Evolutionary conservation across 1,140 invertebrate species (phyloP).

Genomic region (Aphis craccivora): DNA sequence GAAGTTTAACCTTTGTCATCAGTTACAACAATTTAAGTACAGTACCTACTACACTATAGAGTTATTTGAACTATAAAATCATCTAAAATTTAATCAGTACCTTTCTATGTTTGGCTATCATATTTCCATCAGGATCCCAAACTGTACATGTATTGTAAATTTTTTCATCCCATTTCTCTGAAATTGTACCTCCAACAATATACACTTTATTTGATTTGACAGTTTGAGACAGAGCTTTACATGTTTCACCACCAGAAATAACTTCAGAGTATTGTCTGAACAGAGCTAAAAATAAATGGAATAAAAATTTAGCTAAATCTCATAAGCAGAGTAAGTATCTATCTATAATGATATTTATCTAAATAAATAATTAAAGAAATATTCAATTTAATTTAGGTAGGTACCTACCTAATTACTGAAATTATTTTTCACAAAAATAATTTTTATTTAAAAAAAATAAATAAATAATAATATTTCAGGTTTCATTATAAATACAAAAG

Average conservation of each 20-base stretch:
- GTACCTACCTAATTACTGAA: too few species aligned
- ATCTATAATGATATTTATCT: too few species aligned
- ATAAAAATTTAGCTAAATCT: too few species aligned
- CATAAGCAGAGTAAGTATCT: too few species aligned
- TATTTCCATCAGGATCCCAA: slow-evolving; percentile 80
- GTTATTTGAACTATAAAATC: neutral
- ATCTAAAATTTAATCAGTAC: slow-evolving; percentile 63
- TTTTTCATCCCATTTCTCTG: slow-evolving; percentile 76
- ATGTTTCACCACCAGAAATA: slow-evolving; percentile 80
- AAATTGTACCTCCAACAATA: slow-evolving; percentile 89
- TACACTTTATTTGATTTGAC: slow-evolving; percentile 82
- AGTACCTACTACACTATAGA: neutral
- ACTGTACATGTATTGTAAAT: slow-evolving; percentile 92
- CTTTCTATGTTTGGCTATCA: slow-evolving; percentile 80
- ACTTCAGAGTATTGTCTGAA: slow-evolving; percentile 87
- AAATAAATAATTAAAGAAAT: too few species aligned
- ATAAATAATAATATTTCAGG: too few species aligned
- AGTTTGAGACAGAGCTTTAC: slow-evolving; percentile 72
- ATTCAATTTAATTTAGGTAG: too few species aligned
- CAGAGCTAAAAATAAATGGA: slow-evolving; percentile 67
- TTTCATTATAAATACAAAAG: too few species aligned
- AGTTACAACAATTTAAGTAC: neutral
- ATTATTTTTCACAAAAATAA: too few species aligned
- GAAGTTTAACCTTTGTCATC: neutral
- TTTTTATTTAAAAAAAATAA: too few species aligned